Base-by-base conservation (phyloP, 1,140 invertebrate genomes). In the Calosoma granatense region DNA sequence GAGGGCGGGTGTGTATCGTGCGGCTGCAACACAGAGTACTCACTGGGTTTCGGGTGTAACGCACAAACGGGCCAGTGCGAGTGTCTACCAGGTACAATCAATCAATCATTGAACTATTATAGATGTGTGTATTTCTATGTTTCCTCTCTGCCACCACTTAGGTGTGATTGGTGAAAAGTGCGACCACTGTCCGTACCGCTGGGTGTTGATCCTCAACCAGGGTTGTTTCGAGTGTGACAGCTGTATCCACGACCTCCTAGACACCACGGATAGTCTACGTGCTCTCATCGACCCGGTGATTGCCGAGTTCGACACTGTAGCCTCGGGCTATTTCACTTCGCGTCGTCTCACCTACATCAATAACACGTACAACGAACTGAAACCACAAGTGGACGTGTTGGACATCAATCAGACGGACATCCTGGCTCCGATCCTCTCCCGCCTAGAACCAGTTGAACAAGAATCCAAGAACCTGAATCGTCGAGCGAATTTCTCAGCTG, bases 111-210 rank as follows among this genome's bases (percentile, higher is more conserved):
- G 14, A n/a, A n/a, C n/a, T n/a, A n/a, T n/a, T n/a, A n/a, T n/a
- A n/a, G n/a, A n/a, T n/a, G n/a, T n/a, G n/a, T n/a, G n/a, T n/a
- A n/a, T n/a, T n/a, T n/a, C n/a, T n/a, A n/a, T n/a, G n/a, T n/a
- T n/a, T n/a, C n/a, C n/a, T n/a, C n/a, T n/a, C n/a, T n/a, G n/a
- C n/a, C n/a, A n/a, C n/a, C n/a, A n/a, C n/a, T 12, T 17, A 47
- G 41, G 41, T 17, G 96, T 98, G 0, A 85, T 94, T 39, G 97
- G 97, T 0, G 87, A 92, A 64, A 93, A 92, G 66, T 99, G 97
- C 72, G 93, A 98, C 63, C 82, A 86, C 2, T 99, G 97, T 72
- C 91, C 93, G 0, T 79, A 88, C 63, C 80, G 94, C 64, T 93
- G 85, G 83, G 81, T 87, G 0, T 75, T 90, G 9, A 75, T 85